A percentile compares a stretch with the other conserved stretches of the same genome.
These are phyloP conservation scores for Euphydryas editha DNA, from an alignment of 2,888 invertebrate genomes.

Conservation along the genomic window DNA sequence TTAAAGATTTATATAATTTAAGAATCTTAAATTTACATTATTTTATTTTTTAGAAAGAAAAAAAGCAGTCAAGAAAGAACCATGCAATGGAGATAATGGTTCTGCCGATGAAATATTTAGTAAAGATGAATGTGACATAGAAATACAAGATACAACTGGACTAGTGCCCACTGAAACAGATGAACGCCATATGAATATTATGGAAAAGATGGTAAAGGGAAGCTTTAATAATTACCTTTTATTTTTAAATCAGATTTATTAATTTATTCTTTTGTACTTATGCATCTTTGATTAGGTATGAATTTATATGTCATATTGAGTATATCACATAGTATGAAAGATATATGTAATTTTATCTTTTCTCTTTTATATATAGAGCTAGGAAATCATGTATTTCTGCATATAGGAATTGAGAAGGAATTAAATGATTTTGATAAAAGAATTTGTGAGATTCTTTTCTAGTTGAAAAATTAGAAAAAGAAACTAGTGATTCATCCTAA, in stretches of 20 bases:
- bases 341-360: no score
- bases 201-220: constrained; percentile 74
- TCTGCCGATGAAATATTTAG: constrained; percentile 53
- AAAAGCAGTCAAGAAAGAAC: constrained; percentile 59
- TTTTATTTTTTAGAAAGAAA: constrained; percentile 56
- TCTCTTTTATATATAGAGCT: no score
- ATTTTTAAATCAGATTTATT: background rate
- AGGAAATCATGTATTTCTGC: no score
- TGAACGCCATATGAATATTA: constrained; percentile 60
- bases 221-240: constrained; percentile 35
- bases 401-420: no score
- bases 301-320: no score
- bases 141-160: constrained; percentile 44
- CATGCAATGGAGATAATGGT: constrained; percentile 57
- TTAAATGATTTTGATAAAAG: no score
- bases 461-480: no score
- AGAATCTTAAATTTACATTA: background rate
- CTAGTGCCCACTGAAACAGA: constrained; percentile 55
- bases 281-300: no score
- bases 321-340: no score
- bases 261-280: constrained; percentile 2
- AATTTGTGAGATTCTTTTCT: no score
- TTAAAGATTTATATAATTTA: no score
- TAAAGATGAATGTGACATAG: constrained; percentile 51
- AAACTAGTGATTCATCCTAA: no score